Evolutionary conservation across 2,113 vertebrate species (phyloP).

Genomic region (Gymnorhina tibicen): DNA sequence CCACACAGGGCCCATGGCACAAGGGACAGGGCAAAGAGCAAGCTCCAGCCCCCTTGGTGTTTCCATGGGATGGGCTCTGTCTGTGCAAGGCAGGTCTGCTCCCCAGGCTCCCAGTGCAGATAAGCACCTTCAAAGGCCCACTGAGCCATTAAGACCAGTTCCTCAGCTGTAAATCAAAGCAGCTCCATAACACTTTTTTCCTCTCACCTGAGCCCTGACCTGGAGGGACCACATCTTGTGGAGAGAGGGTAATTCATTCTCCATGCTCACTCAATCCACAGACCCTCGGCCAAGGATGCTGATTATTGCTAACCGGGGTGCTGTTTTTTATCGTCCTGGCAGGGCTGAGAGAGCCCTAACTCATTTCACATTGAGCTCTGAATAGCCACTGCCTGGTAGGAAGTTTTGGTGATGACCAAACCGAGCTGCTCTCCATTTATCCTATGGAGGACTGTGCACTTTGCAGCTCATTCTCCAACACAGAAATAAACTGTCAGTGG

Average conservation of each 20-base stretch:
- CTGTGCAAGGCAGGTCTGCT: neutral
- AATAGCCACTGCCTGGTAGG: neutral
- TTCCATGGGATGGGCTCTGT: neutral
- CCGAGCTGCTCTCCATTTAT: neutral
- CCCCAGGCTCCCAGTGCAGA: neutral
- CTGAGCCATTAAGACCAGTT: neutral
- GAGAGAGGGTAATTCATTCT: slow-evolving; percentile 32
- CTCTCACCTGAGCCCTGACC: slow-evolving; percentile 26
- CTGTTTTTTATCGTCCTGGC: slow-evolving; percentile 48
- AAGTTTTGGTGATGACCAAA: slow-evolving; percentile 53
- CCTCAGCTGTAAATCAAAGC: slow-evolving; percentile 19
- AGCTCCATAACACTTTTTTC: neutral
- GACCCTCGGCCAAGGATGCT: slow-evolving; percentile 21
- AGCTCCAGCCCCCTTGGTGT: neutral
- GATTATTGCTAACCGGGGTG: slow-evolving; percentile 54
- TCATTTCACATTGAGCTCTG: slow-evolving; percentile 2
- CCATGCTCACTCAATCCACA: neutral
- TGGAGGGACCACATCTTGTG: neutral
- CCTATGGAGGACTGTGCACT: neutral
- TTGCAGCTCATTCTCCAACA: neutral
- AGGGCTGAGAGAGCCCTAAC: neutral
- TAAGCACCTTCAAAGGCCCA: neutral
- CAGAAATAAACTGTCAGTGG: slow-evolving; percentile 13
- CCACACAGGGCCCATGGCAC: neutral
- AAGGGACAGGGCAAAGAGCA: neutral